Conservation (phyloP, 2,797 vertebrate species). For the Spheniscus humboldti region DNA sequence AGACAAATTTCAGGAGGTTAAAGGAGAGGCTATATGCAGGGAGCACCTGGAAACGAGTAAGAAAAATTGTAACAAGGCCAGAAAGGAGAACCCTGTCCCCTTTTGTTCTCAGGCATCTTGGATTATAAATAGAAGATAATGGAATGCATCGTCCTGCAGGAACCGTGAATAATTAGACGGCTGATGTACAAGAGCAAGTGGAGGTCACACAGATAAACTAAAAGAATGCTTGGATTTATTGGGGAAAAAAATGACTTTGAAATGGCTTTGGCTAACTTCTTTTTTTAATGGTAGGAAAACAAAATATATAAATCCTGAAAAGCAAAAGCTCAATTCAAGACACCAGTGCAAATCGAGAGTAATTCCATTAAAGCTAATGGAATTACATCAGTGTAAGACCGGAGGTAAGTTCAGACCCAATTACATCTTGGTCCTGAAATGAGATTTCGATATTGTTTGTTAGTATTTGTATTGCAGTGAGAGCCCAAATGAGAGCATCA, state of each 20-base stretch:
- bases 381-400: conserved; percentile 27
- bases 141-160: conserved; percentile 29
- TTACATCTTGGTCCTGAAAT: conserved; percentile 40
- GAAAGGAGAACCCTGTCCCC: not conserved
- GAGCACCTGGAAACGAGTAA: not conserved
- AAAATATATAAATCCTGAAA: conserved; percentile 50
- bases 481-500: not conserved
- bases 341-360: conserved; percentile 27
- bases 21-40: not conserved
- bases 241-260: not conserved
- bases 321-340: conserved; percentile 26
- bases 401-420: conserved; percentile 47
- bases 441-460: conserved; percentile 38
- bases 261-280: not conserved
- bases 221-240: conserved; percentile 39
- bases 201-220: conserved; percentile 54
- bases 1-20: not conserved
- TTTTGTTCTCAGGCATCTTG: conserved; percentile 34
- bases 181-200: conserved; percentile 50
- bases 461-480: not conserved
- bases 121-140: conserved; percentile 57
- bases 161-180: conserved; percentile 48
- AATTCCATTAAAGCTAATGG: conserved; percentile 54
- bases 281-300: conserved; percentile 9
- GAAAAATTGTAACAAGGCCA: not conserved